Evolutionary conservation across 2,797 vertebrate genomes (phyloP).

Genomic region (Sciaenops ocellatus): DNA sequence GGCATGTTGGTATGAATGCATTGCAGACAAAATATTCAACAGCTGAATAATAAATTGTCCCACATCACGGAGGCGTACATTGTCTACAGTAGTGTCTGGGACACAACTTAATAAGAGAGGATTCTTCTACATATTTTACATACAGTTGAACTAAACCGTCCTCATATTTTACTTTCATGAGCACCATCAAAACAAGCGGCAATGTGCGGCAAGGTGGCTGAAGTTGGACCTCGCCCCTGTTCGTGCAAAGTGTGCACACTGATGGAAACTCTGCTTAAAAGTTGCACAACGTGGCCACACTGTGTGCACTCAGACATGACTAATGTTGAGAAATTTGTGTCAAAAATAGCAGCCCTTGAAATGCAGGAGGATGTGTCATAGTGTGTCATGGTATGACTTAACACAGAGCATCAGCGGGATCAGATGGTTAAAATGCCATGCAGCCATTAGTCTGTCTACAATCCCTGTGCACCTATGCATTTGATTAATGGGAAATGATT

Average conservation of each 20-base stretch:
- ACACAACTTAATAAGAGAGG: not conserved
- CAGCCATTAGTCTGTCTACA: conserved; percentile 30
- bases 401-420: conserved; percentile 43
- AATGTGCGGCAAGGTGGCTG: conserved; percentile 44
- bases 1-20: conserved; percentile 27
- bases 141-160: not conserved
- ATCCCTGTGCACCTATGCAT: conserved; percentile 7
- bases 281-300: conserved; percentile 78
- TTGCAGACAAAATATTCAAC: conserved; percentile 40
- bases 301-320: conserved; percentile 72
- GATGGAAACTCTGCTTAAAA: conserved; percentile 71
- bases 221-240: conserved; percentile 64
- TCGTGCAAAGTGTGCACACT: conserved; percentile 50
- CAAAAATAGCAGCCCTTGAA: conserved; percentile 75
- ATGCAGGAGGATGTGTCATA: conserved; percentile 71
- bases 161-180: conserved; percentile 22
- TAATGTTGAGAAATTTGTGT: conserved; percentile 76
- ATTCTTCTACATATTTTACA: not conserved
- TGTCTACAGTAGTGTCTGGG: not conserved
- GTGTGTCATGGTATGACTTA: conserved; percentile 74
- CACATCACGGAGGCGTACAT: not conserved
- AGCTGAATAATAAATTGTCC: conserved; percentile 29
- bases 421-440: conserved; percentile 59
- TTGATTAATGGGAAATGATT: conserved; percentile 13
- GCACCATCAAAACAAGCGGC: conserved; percentile 44